These are phyloP conservation scores for Pseudorectes ferrugineus DNA, from an alignment of 2,113 vertebrate species.

Conservation along the genomic window DNA sequence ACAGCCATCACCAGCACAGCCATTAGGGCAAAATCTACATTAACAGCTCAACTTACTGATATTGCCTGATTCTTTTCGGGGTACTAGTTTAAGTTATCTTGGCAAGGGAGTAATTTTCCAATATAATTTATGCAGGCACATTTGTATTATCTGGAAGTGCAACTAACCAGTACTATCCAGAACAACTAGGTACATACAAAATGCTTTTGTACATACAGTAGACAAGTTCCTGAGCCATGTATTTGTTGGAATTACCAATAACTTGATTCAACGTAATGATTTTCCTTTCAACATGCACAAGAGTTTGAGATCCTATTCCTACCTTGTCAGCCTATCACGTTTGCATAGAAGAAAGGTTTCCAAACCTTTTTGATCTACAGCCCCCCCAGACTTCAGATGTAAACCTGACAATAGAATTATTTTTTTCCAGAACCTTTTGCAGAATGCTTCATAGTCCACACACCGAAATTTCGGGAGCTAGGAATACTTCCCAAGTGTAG, in stretches of 20 bases:
- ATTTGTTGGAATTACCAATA: background rate
- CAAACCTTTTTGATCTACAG: background rate
- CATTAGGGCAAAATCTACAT: background rate
- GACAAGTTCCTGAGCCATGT: background rate
- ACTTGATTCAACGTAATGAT: background rate
- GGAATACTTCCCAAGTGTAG: background rate
- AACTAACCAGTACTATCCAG: background rate
- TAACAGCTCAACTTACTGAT: background rate
- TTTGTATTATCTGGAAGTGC: background rate
- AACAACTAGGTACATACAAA: background rate
- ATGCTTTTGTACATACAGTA: background rate
- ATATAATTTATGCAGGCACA: background rate
- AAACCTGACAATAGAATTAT: background rate
- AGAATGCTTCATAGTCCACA: background rate
- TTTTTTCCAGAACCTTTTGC: background rate
- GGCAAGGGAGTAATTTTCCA: background rate
- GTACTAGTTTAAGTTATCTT: background rate
- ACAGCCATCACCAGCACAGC: background rate
- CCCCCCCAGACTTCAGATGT: background rate
- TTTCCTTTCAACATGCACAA: background rate
- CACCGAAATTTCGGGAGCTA: background rate
- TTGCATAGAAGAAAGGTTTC: background rate
- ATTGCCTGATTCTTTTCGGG: background rate
- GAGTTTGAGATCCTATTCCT: background rate
- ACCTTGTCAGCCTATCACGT: accelerated